Base-by-base conservation (phyloP, 2,888 invertebrate species). In the Drosophila barbarae region DNA sequence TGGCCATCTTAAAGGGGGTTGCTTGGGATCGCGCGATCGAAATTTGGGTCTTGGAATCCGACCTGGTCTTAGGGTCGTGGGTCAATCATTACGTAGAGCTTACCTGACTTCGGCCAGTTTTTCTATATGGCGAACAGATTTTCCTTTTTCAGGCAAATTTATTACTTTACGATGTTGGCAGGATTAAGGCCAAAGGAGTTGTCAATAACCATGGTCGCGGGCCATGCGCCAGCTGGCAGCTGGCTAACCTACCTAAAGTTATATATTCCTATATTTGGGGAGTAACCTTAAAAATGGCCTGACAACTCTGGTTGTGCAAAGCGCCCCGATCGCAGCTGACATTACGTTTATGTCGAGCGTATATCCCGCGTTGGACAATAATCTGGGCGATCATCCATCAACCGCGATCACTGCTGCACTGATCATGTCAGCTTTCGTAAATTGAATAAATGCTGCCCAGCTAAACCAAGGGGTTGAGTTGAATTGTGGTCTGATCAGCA, bases 251-350 rank as follows among this genome's bases (percentile, higher is more conserved):
- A 64, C 63, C 61, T 61, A 55, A 38, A 30, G 23, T 23, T 4
- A 10, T 10, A 18, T 18, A 36, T 12, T 28, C 3, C 3, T 38
- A 42, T 34, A 30, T 32, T 51, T 63, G 60, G 52, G 60, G 63
- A 51, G 59, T 59, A 35, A 28, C 63, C 73, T 67, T 76, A 79
- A 74, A 77, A 42, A 30, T 30, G 7, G 71, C 74, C 41, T 67
- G 82, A 44, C 75, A 81, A 82, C 80, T 68, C 82, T 81, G 68
- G 68, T 82, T 81, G 67, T 82, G 82, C 80, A 80, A 82, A 73
- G 56, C 61, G 61, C 59, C 35, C 74, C 61, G 61, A 53, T 26
- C 75, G 56, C 63, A 26, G 63, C 44, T 51, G 49, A 23, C 42
- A 41, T 58, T 35, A 36, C 36, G 39, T 12, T n/a, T 26, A 21